These are phyloP conservation scores for Myocastor coypus DNA, from an alignment of 2,113 vertebrate genomes.

Conservation along the genomic window DNA sequence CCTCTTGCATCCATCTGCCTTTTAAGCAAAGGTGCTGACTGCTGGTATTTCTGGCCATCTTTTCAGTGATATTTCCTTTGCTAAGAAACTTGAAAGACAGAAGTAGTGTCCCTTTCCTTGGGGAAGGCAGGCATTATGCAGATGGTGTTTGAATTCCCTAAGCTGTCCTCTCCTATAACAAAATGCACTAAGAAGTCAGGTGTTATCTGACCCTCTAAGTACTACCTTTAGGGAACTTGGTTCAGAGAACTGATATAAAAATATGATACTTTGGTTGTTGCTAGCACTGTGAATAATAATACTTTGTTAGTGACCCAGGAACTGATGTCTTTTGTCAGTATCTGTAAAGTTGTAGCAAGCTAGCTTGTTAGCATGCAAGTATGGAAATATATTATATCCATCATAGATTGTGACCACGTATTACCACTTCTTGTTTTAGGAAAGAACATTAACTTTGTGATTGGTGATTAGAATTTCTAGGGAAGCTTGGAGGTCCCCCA, in stretches of 20 bases:
- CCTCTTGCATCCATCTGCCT: not conserved
- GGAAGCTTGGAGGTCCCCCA: conserved; percentile 54
- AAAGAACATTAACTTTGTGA: conserved; percentile 30
- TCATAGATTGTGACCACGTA: not conserved
- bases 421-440: not conserved
- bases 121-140: not conserved
- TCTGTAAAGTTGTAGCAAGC: not conserved
- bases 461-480: conserved; percentile 72
- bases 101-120: not conserved
- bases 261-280: not conserved
- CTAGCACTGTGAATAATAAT: conserved; percentile 4
- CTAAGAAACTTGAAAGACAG: not conserved
- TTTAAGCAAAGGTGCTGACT: not conserved
- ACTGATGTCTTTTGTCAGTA: not conserved
- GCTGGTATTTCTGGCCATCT: not conserved
- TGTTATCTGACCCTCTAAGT: not conserved
- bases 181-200: not conserved
- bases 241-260: not conserved
- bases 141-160: not conserved
- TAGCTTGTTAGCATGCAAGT: not conserved
- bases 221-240: not conserved
- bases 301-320: not conserved
- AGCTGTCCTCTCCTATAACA: not conserved
- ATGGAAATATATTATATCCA: not conserved
- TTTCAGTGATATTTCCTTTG: not conserved